Percentiles rank a stretch among this genome's conserved stretches.
These are phyloP conservation scores for Drosophila longiperda DNA, from an alignment of 2,888 invertebrate species.

Conservation along the genomic window DNA sequence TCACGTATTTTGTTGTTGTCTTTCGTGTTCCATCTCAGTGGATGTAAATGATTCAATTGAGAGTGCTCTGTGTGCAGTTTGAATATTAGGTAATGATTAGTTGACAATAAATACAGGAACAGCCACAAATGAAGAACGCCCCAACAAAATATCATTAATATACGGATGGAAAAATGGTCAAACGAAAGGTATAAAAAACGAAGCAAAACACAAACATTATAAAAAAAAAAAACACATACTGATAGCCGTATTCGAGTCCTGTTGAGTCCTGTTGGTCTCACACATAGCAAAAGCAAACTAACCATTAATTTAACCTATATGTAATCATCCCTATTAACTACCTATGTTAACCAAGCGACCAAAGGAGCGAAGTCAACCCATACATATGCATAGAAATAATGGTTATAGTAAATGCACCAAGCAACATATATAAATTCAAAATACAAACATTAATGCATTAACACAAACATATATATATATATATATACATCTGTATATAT, in stretches of 20 bases:
- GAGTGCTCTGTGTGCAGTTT: conserved; percentile 34
- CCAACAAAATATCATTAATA: conserved; percentile 24
- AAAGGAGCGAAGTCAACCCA: conserved; percentile 58
- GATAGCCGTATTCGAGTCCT: conserved; percentile 21
- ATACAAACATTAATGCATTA: conserved; percentile 40
- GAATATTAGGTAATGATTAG: conserved; percentile 65
- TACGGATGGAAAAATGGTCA: conserved; percentile 11
- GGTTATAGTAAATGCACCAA: conserved; percentile 46
- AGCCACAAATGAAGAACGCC: conserved; percentile 20
- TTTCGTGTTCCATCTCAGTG: conserved; percentile 29
- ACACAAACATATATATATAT: conserved; percentile 28
- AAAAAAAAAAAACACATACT: neutral
- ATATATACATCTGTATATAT: conserved; percentile 37
- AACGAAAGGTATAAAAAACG: conserved; percentile 1
- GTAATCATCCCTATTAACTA: conserved; percentile 21
- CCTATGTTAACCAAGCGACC: conserved; percentile 48
- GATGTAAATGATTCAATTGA: conserved; percentile 10
- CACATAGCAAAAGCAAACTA: conserved; percentile 18
- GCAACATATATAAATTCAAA: conserved; percentile 20
- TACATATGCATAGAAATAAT: conserved; percentile 72
- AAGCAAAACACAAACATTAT: neutral
- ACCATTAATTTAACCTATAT: conserved; percentile 29
- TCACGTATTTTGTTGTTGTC: conserved; percentile 15
- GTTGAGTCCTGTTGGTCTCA: conserved; percentile 31
- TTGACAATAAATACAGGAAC: conserved; percentile 69